Base-by-base conservation (phyloP, 2,113 vertebrate genomes). In the Tinamus guttatus region DNA sequence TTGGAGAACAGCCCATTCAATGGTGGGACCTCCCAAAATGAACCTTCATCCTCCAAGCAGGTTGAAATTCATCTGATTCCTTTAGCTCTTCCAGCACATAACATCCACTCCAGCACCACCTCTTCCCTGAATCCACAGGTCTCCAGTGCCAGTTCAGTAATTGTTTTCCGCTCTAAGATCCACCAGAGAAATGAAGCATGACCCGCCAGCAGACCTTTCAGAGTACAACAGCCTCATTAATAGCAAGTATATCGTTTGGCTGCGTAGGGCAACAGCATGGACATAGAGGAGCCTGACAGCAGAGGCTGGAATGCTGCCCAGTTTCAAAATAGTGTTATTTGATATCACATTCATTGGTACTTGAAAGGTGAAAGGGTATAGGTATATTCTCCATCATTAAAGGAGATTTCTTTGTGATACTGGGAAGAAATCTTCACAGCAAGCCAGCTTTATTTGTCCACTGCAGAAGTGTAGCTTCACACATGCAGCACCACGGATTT, bases 281-380 rank as follows among this genome's bases (percentile, higher is more conserved):
- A 32, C 32, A 34, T 13, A 52, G 45, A 0, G 0, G 19, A 68
- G 9, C 20, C 24, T 18, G 17, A 7, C 34, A 25, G 56, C 3
- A 24, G 63, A 49, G 52, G 13, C 32, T 28, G 20, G 22, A 60
- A 45, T 2, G 32, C 6, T 62, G 28, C 3, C 62, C 62, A 38
- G 7, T 27, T 16, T 54, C 5, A 16, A 80, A 87, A 51, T 2
- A 32, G 3, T 34, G 15, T 49, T 70, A 2, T 45, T 60, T 1
- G 0, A 16, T 65, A 20, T 5, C n/a, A 56, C 3, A 43, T 76
- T 62, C 7, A 24, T 8, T 65, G 25, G 54, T 21, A 20, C 5
- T 41, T 49, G 5, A 38, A 38, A 52, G 27, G 32, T 25, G 10
- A 74, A 78, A 58, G 51, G 14, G 6, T 21, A 30, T 3, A 60